Evolutionary conservation across 2,797 vertebrate genomes (phyloP).

Genomic region (Ctenosaura bakeri): DNA sequence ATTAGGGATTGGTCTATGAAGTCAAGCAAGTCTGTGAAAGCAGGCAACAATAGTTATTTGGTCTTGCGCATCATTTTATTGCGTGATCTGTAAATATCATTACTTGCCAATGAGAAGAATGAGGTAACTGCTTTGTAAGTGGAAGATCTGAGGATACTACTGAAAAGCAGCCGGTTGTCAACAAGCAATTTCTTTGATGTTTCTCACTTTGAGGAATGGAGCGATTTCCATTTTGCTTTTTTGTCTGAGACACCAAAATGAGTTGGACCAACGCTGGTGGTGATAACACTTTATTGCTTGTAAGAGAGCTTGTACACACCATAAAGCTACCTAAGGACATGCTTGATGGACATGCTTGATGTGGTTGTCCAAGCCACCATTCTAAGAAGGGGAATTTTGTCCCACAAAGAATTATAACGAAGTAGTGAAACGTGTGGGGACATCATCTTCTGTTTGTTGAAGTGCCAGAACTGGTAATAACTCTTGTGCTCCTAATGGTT

Average conservation of each 20-base stretch:
- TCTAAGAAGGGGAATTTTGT: not conserved
- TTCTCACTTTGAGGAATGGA: not conserved
- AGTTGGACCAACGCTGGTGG: not conserved
- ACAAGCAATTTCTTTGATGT: not conserved
- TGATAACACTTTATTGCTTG: not conserved
- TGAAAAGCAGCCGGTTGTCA: not conserved
- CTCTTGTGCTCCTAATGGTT: too few relatives aligned
- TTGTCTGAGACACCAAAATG: not conserved
- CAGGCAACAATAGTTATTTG: not conserved
- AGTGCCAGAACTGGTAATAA: too few relatives aligned
- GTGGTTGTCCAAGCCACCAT: not conserved
- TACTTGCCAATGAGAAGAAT: too few relatives aligned
- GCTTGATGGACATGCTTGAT: too few relatives aligned
- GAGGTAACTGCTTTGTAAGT: not conserved
- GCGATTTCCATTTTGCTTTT: not conserved
- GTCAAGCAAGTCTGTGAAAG: too few relatives aligned
- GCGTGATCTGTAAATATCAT: not conserved
- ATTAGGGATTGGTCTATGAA: too few relatives aligned
- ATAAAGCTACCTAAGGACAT: not conserved
- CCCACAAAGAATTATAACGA: not conserved
- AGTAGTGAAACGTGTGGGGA: not conserved
- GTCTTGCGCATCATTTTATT: not conserved
- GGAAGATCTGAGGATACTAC: not conserved
- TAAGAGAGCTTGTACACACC: not conserved
- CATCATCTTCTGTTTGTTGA: too few relatives aligned